Evolutionary conservation across 2,797 vertebrate species (phyloP).

Genomic region (Melanogrammus aeglefinus): DNA sequence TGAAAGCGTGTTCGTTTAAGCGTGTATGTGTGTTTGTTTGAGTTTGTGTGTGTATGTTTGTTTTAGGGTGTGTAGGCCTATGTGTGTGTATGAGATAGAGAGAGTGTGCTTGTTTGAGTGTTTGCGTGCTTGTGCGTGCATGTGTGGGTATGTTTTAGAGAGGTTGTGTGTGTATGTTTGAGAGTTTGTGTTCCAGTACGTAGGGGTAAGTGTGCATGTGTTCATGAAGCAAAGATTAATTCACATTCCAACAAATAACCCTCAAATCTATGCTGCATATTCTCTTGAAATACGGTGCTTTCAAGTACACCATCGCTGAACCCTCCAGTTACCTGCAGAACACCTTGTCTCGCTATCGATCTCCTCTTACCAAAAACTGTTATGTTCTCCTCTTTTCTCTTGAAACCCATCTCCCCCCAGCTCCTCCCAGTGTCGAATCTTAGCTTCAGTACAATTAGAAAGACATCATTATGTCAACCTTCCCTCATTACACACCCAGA

Average conservation of each 20-base stretch:
- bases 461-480: constrained; percentile 60
- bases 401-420: constrained; percentile 9
- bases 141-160: background rate
- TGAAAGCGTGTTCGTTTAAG: background rate
- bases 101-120: background rate
- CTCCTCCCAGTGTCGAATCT: constrained; percentile 31
- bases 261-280: background rate
- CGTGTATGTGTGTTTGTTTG: background rate
- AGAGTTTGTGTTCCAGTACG: background rate
- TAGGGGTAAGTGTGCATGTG: background rate
- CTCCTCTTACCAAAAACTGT: background rate
- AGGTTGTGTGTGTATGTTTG: background rate
- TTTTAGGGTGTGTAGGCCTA: background rate
- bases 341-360: constrained; percentile 14
- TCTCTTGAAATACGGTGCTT: background rate
- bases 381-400: constrained; percentile 20
- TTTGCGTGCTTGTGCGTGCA: background rate
- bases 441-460: constrained; percentile 55
- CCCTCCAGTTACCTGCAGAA: background rate
- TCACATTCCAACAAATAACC: background rate
- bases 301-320: background rate
- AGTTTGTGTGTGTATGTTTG: background rate
- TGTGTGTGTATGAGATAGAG: background rate
- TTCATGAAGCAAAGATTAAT: background rate
- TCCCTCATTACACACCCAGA: constrained; percentile 60